Conservation (phyloP, 1,140 invertebrate genomes). For the Drosophila nasuta region DNA sequence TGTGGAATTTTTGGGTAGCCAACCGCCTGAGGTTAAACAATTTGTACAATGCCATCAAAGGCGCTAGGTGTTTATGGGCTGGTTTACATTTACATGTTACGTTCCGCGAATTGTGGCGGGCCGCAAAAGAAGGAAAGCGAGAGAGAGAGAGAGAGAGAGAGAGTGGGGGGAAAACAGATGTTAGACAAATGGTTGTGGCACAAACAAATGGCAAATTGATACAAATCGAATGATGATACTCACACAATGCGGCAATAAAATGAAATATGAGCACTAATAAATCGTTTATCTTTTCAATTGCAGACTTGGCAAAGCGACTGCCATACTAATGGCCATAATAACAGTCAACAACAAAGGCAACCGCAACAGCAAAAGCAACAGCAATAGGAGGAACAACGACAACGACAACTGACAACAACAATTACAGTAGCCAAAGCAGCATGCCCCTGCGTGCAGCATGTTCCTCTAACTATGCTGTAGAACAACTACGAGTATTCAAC, state of each 20-base stretch:
- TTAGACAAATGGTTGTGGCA: constrained; percentile 47
- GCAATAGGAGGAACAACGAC: not conserved
- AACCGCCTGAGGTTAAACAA: constrained; percentile 60
- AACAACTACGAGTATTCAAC: constrained; percentile 33
- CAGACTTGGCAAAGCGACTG: constrained; percentile 61
- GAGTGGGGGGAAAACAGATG: constrained; percentile 6
- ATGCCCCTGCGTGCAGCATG: constrained; percentile 39
- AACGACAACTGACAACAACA: constrained; percentile 4
- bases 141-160: too few relatives aligned
- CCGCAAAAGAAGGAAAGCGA: not conserved
- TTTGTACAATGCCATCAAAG: constrained; percentile 61
- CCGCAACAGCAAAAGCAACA: constrained; percentile 23
- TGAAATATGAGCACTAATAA: constrained; percentile 61
- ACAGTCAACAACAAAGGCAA: constrained; percentile 22
- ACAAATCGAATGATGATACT: constrained; percentile 66
- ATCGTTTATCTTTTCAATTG: constrained; percentile 71
- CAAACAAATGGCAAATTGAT: constrained; percentile 53
- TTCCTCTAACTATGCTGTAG: constrained; percentile 33
- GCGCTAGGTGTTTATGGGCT: constrained; percentile 71
- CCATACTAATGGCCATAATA: constrained; percentile 49
- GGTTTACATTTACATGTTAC: constrained; percentile 66
- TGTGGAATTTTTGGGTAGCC: constrained; percentile 32
- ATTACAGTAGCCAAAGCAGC: constrained; percentile 27
- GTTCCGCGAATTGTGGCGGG: constrained; percentile 45
- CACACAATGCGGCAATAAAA: constrained; percentile 53